These are phyloP conservation scores for Hoplostethus mediterraneus DNA, from an alignment of 2,797 vertebrate genomes.

Conservation along the genomic window DNA sequence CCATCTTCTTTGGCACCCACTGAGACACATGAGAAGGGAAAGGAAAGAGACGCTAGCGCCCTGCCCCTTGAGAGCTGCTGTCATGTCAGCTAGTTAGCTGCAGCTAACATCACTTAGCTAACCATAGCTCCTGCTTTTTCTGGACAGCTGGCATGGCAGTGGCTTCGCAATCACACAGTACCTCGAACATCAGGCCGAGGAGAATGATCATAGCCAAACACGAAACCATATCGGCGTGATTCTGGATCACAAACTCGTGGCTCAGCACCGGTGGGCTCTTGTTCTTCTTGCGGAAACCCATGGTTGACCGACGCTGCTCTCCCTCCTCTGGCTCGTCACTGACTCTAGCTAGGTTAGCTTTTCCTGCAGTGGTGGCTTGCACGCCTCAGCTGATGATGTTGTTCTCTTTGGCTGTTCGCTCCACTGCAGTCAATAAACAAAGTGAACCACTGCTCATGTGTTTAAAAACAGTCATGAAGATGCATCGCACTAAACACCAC, in stretches of 20 bases:
- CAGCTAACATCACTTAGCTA: slow-evolving; percentile 58
- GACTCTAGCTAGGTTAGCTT: slow-evolving; percentile 38
- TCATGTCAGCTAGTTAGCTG: slow-evolving; percentile 72
- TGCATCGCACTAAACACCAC: slow-evolving; percentile 54
- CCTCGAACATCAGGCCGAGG: slow-evolving; percentile 85
- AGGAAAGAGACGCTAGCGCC: slow-evolving; percentile 43
- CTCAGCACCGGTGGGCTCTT: slow-evolving; percentile 86
- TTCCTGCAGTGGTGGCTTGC: slow-evolving; percentile 31
- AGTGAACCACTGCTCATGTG: slow-evolving; percentile 52
- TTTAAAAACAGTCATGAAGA: slow-evolving; percentile 70
- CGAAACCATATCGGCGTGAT: slow-evolving; percentile 84
- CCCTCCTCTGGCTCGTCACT: slow-evolving; percentile 23
- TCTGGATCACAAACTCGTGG: slow-evolving; percentile 89
- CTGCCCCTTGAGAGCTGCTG: slow-evolving; percentile 62
- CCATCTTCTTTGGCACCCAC: slow-evolving; percentile 62
- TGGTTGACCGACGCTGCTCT: slow-evolving; percentile 56
- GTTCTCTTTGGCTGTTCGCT: slow-evolving; percentile 10
- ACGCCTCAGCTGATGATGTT: slow-evolving; percentile 32
- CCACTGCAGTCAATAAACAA: slow-evolving; percentile 35
- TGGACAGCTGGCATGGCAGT: background rate
- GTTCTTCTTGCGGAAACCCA: slow-evolving; percentile 88
- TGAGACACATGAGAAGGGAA: slow-evolving; percentile 72
- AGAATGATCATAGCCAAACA: slow-evolving; percentile 83
- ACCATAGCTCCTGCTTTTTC: slow-evolving; percentile 22
- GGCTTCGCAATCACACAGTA: slow-evolving; percentile 60